Conservation (phyloP, 2,797 vertebrate genomes). For the Amazona finschi region DNA sequence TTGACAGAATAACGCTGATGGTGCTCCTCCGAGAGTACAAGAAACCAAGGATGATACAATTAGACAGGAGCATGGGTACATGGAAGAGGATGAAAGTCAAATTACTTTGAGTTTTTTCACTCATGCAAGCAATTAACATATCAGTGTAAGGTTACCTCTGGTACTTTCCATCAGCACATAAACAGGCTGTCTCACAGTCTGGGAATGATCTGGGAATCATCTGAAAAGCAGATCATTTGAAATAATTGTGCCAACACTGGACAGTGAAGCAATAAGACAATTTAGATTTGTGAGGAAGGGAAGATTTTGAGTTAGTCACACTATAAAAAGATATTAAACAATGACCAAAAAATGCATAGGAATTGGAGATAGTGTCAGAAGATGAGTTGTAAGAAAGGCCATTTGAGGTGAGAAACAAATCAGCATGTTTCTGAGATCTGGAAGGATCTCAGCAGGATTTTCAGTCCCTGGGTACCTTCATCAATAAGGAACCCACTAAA, state of each 20-base stretch:
- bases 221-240: constrained; percentile 59
- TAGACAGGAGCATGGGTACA: background rate
- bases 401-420: constrained; percentile 37
- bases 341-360: constrained; percentile 17
- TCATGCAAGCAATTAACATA: constrained; percentile 29
- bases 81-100: background rate
- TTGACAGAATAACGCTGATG: background rate
- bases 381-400: constrained; percentile 5
- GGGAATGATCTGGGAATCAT: constrained; percentile 67
- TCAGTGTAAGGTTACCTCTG: constrained; percentile 31
- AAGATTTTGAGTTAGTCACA: background rate
- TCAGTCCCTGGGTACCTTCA: background rate
- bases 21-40: background rate
- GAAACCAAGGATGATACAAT: background rate
- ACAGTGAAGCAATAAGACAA: constrained; percentile 42
- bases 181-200: constrained; percentile 67
- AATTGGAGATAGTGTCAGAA: background rate
- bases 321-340: constrained; percentile 39
- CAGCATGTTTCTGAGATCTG: background rate
- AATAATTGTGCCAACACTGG: constrained; percentile 46
- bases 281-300: background rate
- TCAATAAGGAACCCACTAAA: background rate
- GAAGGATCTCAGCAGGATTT: background rate
- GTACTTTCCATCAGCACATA: constrained; percentile 48
- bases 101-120: constrained; percentile 7